Evolutionary conservation across 2,888 invertebrate genomes (phyloP).

Genomic region (Drosophila recens): DNA sequence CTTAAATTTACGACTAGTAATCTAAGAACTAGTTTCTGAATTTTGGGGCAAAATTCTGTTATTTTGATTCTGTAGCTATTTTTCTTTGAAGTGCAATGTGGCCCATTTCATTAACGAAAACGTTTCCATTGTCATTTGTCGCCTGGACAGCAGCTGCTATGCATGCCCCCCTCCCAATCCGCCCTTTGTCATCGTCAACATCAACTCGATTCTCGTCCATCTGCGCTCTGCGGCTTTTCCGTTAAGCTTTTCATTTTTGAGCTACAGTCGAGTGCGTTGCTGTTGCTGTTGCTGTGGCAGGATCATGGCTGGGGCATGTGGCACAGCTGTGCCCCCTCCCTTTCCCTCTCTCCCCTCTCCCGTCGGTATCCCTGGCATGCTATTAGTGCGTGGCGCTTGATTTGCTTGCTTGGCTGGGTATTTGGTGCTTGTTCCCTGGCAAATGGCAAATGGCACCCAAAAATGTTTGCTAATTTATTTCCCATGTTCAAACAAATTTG

Average conservation of each 20-base stretch:
- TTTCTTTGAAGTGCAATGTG: background rate
- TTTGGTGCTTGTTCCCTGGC: constrained; percentile 37
- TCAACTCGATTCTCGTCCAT: constrained; percentile 48
- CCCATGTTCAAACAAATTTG: constrained; percentile 82
- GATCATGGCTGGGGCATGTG: constrained; percentile 49
- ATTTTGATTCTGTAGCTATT: too few species aligned
- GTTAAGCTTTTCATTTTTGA: constrained; percentile 79
- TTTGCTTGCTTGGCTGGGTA: constrained; percentile 65
- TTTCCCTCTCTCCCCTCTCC: background rate
- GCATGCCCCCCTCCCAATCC: background rate
- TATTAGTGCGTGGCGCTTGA: constrained; percentile 75
- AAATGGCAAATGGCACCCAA: constrained; percentile 74
- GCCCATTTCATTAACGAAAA: background rate
- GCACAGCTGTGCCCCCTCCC: constrained; percentile 13
- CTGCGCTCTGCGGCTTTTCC: constrained; percentile 71
- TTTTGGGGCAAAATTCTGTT: too few species aligned
- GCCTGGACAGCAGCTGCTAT: constrained; percentile 44
- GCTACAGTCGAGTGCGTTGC: constrained; percentile 50
- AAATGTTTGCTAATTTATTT: constrained; percentile 85
- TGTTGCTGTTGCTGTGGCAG: constrained; percentile 47
- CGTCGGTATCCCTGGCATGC: constrained; percentile 24
- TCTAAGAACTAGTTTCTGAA: too few species aligned
- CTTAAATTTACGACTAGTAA: too few species aligned
- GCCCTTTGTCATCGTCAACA: constrained; percentile 13
- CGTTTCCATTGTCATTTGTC: constrained; percentile 38